Conservation (phyloP, 1,140 invertebrate species). For the Magallana angulata region DNA sequence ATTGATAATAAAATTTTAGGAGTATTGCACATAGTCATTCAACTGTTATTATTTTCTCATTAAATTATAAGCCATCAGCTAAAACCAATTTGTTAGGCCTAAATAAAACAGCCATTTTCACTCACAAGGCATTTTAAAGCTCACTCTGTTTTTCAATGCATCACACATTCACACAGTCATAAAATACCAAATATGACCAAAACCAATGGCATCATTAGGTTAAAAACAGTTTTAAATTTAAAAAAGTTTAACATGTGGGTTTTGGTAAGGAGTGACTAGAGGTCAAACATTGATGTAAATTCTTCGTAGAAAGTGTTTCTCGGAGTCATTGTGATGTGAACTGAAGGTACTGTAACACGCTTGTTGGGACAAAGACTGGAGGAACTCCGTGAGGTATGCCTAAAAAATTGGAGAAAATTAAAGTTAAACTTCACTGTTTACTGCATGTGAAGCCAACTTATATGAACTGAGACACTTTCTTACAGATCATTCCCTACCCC, state of each 20-base stretch:
- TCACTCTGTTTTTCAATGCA: background rate
- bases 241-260: background rate
- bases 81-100: background rate
- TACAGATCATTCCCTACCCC: no score
- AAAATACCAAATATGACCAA: background rate
- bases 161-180: background rate
- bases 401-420: slow-evolving; percentile 57
- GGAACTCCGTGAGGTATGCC: slow-evolving; percentile 77
- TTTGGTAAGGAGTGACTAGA: background rate
- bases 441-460: no score
- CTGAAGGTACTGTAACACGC: slow-evolving; percentile 76
- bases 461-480: no score
- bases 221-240: no score
- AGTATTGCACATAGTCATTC: no score
- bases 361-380: slow-evolving; percentile 75
- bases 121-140: background rate
- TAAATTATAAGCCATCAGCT: background rate
- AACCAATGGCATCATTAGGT: background rate
- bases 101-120: background rate
- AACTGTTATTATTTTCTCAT: background rate
- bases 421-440: no score
- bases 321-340: slow-evolving; percentile 76
- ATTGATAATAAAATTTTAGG: no score
- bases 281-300: slow-evolving; percentile 74
- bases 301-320: slow-evolving; percentile 74